Evolutionary conservation across 92 coral and sea anemone genomes (phyloP).

Genomic region (Epizoanthus ramosus): DNA sequence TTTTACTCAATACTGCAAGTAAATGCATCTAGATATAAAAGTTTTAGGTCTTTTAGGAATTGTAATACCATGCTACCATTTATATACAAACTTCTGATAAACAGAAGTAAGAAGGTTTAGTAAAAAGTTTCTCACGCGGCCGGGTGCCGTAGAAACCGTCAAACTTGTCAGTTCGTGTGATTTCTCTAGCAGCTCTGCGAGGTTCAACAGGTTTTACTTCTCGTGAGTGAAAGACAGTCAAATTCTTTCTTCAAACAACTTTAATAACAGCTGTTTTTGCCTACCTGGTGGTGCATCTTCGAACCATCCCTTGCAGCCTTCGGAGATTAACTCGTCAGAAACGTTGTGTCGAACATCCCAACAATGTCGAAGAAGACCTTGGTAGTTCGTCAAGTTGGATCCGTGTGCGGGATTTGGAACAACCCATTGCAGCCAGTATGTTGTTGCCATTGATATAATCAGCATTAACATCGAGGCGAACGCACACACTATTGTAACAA

Average conservation of each 20-base stretch:
- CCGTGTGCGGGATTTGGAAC: conserved; percentile 57
- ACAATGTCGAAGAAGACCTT: conserved; percentile 77
- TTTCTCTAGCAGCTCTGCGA: too few species aligned
- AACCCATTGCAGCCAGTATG: conserved; percentile 92
- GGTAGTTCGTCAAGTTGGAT: conserved; percentile 66
- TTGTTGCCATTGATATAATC: conserved; percentile 88
- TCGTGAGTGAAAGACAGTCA: neutral
- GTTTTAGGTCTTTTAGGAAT: too few species aligned
- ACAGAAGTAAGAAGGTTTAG: too few species aligned
- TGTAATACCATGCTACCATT: too few species aligned
- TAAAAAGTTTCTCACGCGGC: too few species aligned
- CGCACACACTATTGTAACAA: conserved; percentile 85
- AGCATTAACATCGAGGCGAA: conserved; percentile 91
- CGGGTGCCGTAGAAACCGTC: too few species aligned
- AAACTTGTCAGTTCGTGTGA: too few species aligned
- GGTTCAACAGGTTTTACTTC: neutral
- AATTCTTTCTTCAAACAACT: neutral
- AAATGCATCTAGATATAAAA: too few species aligned
- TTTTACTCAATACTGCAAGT: too few species aligned
- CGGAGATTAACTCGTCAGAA: conserved; percentile 56
- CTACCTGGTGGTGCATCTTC: conserved; percentile 36
- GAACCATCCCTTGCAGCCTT: conserved; percentile 41
- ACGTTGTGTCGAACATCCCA: conserved; percentile 75
- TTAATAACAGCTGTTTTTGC: neutral
- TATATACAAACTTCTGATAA: too few species aligned